phyloP scores from a whole-genome alignment of 1,140 invertebrate species.

The Drosophila arizonae region DNA sequence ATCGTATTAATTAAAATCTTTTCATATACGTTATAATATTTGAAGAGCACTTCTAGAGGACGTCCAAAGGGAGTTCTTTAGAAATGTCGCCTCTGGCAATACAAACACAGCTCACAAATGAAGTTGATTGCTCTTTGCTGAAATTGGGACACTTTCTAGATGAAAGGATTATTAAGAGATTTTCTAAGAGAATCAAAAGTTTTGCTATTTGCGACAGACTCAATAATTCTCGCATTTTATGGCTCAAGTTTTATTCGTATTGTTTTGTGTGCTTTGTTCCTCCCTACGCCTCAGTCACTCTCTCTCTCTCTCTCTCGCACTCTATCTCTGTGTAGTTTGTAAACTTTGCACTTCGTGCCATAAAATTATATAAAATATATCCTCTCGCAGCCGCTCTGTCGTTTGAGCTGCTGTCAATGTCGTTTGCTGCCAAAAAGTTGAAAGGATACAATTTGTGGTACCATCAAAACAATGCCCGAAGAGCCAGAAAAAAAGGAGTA shows the following conservation, averaged over 20 bases:
- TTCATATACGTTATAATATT: too few species aligned
- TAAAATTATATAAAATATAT: slow-evolving; percentile 50
- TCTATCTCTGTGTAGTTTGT: slow-evolving; percentile 16
- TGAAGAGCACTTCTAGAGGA: too few species aligned
- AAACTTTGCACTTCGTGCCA: slow-evolving; percentile 37
- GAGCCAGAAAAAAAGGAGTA: not conserved
- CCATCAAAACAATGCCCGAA: not conserved
- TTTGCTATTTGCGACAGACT: slow-evolving; percentile 41
- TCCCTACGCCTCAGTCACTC: too few species aligned
- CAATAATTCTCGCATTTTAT: slow-evolving; percentile 50
- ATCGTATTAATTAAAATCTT: not conserved
- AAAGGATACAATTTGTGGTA: slow-evolving; percentile 34
- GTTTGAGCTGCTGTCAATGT: slow-evolving; percentile 20
- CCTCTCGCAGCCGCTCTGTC: not conserved
- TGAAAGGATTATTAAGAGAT: slow-evolving; percentile 47
- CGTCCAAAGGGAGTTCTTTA: too few species aligned
- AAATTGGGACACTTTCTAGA: slow-evolving; percentile 41
- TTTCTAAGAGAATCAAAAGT: slow-evolving; percentile 44
- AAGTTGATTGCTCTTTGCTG: slow-evolving; percentile 29
- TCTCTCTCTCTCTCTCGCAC: not conserved
- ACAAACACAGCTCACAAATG: slow-evolving; percentile 20
- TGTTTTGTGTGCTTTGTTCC: slow-evolving; percentile 22
- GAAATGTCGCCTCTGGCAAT: slow-evolving; percentile 4
- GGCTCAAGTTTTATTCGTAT: slow-evolving; percentile 40
- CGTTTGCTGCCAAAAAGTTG: slow-evolving; percentile 24